Percentiles rank a stretch among this genome's conserved stretches.
These are phyloP conservation scores for Diarsia brunnea DNA, from an alignment of 2,888 invertebrate genomes.

Conservation along the genomic window DNA sequence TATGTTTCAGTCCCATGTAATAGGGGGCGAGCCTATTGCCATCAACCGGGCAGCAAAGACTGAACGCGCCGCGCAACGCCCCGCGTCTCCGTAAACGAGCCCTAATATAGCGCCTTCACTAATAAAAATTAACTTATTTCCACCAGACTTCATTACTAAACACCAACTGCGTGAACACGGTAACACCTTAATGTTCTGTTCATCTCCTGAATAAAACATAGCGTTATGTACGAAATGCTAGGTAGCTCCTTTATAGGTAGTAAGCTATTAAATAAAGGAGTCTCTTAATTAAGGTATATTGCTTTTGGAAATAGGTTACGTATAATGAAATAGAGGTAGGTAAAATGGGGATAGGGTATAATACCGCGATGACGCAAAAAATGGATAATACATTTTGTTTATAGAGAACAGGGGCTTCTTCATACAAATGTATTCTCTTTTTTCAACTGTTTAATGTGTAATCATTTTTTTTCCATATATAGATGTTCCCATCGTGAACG, in stretches of 20 bases:
- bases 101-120: background rate
- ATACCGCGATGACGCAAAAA: background rate
- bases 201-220: conserved; percentile 34
- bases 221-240: background rate
- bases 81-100: too few relatives aligned
- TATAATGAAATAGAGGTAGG: background rate
- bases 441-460: too few relatives aligned
- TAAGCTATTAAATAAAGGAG: conserved; percentile 31
- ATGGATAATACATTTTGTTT: too few relatives aligned
- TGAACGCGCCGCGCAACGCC: too few relatives aligned
- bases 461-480: too few relatives aligned
- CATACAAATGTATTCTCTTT: too few relatives aligned
- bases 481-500: too few relatives aligned
- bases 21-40: too few relatives aligned
- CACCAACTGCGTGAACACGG: background rate
- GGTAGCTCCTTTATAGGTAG: too few relatives aligned
- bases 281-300: conserved; percentile 43
- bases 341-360: background rate
- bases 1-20: too few relatives aligned
- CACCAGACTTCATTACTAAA: background rate
- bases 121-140: conserved; percentile 25
- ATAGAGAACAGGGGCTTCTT: too few relatives aligned
- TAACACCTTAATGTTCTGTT: conserved; percentile 11
- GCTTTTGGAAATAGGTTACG: conserved; percentile 11
- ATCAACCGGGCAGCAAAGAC: too few relatives aligned